Percentiles rank a stretch among this genome's conserved stretches.
Conservation (phyloP, 1,140 invertebrate genomes). For the Diabrotica virgifera region DNA sequence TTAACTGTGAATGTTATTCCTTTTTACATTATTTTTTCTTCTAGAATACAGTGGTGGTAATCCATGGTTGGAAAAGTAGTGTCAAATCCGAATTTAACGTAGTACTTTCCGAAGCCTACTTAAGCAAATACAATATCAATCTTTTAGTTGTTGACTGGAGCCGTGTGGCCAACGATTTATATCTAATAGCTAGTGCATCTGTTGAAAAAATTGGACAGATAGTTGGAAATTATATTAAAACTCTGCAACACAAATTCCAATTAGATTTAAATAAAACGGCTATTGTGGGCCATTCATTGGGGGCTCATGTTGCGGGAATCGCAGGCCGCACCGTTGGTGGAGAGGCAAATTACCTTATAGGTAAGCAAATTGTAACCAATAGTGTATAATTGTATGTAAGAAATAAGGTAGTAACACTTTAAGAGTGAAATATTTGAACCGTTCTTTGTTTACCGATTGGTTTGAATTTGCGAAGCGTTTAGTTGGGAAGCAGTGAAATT, state of each 20-base stretch:
- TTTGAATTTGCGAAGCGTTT: too few relatives aligned
- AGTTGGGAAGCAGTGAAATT: too few relatives aligned
- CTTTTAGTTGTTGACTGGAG: constrained; percentile 61
- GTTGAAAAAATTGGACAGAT: constrained; percentile 53
- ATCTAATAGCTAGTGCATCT: constrained; percentile 50
- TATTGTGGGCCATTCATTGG: constrained; percentile 66
- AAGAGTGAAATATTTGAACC: too few relatives aligned
- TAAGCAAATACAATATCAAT: constrained; percentile 51
- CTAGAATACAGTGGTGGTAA: constrained; percentile 45
- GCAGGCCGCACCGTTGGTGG: constrained; percentile 37
- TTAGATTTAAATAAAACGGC: constrained; percentile 55
- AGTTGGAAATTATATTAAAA: constrained; percentile 54
- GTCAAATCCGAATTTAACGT: constrained; percentile 32
- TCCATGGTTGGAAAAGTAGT: constrained; percentile 43
- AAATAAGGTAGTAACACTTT: too few relatives aligned
- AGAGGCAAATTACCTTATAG: constrained; percentile 39
- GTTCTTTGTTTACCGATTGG: too few relatives aligned
- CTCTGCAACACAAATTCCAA: constrained; percentile 46
- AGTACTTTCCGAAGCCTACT: constrained; percentile 41
- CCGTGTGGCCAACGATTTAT: constrained; percentile 40
- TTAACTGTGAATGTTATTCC: too few relatives aligned
- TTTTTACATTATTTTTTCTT: too few relatives aligned
- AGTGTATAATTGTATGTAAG: too few relatives aligned
- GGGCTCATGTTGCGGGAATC: constrained; percentile 61
- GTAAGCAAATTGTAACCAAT: not conserved